Base-by-base conservation (phyloP, 1,140 invertebrate genomes). In the Panagrolaimus sp. region DNA sequence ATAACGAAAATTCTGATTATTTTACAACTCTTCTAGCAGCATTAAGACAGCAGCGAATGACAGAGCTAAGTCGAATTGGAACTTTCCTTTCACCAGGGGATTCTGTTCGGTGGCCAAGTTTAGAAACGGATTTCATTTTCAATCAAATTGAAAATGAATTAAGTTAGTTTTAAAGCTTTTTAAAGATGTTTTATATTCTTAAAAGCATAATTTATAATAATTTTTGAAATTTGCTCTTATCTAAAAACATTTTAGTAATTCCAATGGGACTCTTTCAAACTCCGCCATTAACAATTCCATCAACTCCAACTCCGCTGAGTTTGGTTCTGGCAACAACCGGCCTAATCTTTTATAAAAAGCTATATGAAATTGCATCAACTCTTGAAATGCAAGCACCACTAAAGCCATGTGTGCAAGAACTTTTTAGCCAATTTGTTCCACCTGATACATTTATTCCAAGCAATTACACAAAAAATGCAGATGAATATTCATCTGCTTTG, bases 231-330 rank as follows among this genome's bases (percentile, higher is more conserved):
- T n/a, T n/a, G n/a, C n/a, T n/a, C n/a, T n/a, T n/a, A n/a, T n/a
- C n/a, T n/a, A n/a, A n/a, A n/a, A n/a, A n/a, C n/a, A n/a, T 57
- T 57, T 57, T 27, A 57, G 51, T 57, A 11, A 57, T 57, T 11
- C 51, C 51, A 13, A 20, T 57, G 20, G 51, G 51, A 0, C 20
- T 57, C 4, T 27, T 57, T 20, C 51, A 57, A 57, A 27, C 20
- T 27, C 51, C 51, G 20, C 51, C 51, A 1, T 20, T 57, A 57
- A 27, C 51, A 3, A 27, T 57, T 57, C 51, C 51, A 20, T 25
- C 51, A 23, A 57, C 51, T 2, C 13, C 20, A 57, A 27, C 27
- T 27, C 51, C 51, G 13, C 20, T 27, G 5, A 25, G 20, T 25
- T 57, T 16, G 3, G 20, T 57, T 57, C n/a, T 57, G 27, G 51